These are phyloP conservation scores for Centropyge bicolor DNA, from an alignment of 2,797 vertebrate genomes.

Conservation along the genomic window DNA sequence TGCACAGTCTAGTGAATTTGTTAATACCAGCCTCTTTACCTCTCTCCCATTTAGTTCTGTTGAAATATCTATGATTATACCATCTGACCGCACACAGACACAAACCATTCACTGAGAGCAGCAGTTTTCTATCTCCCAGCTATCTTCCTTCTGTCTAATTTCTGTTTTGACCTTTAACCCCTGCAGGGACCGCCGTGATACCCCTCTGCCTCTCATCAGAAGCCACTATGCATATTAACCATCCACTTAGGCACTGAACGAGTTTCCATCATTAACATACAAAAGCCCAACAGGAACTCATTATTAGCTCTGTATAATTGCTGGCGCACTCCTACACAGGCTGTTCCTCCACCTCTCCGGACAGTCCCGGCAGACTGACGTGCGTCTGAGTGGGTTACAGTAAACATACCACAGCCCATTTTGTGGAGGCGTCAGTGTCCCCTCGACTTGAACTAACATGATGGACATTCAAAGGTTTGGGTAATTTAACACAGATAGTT, in stretches of 20 bases:
- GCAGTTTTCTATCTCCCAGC: neutral
- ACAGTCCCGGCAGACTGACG: slow-evolving; percentile 7
- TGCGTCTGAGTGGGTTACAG: neutral
- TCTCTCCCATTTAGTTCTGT: neutral
- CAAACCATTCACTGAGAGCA: slow-evolving; percentile 1
- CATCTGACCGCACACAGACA: neutral
- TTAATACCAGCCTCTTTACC: neutral
- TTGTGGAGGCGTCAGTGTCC: neutral
- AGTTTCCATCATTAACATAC: slow-evolving; percentile 32
- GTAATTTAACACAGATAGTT: slow-evolving; percentile 24
- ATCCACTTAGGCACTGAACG: slow-evolving; percentile 23
- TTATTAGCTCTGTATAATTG: slow-evolving; percentile 43
- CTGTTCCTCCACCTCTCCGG: slow-evolving; percentile 24
- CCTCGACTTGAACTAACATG: slow-evolving; percentile 34
- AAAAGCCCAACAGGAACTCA: slow-evolving; percentile 48
- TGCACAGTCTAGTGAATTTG: slow-evolving; percentile 16
- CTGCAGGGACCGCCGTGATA: slow-evolving; percentile 8
- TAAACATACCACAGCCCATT: slow-evolving; percentile 8
- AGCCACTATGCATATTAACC: slow-evolving; percentile 54
- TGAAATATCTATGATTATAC: slow-evolving; percentile 6
- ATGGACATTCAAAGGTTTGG: slow-evolving; percentile 22
- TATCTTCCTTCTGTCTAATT: neutral
- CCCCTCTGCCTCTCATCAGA: slow-evolving; percentile 14
- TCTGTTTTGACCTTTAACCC: slow-evolving; percentile 54
- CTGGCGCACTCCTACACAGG: slow-evolving; percentile 23